Base-by-base conservation (phyloP, 2,888 invertebrate species). In the Pristionchus entomophagus region DNA sequence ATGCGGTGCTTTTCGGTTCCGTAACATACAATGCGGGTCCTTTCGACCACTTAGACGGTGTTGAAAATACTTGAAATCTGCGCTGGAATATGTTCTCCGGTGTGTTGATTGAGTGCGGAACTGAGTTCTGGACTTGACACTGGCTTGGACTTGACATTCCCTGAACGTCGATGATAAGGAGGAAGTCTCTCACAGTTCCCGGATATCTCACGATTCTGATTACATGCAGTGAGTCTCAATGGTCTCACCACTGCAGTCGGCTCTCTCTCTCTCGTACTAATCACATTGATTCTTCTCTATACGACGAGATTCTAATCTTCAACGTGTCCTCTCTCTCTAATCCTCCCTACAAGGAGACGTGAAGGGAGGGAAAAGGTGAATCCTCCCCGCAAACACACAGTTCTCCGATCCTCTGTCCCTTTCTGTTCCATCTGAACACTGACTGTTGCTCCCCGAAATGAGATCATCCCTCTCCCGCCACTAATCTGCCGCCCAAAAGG, bases 331-430 rank as follows among this genome's bases (percentile, higher is more conserved):
- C 45, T 10, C 45, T 45, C 45, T 45, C 73, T 73, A 26, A 73
- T n/a, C 41, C 14, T 6, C 41, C 41, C 26, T 73, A 73, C 41
- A 73, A 73, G 73, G 41, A 45, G 73, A 73, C 73, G 73, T 73
- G 73, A 17, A 38, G 38, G 26, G 73, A 73, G 73, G 45, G 26
- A 80, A 80, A 32, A 51, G 29, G 78, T 49, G 78, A 80, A 80
- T 80, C 78, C 78, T 49, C 49, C 22, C 49, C 19, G 78, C 78
- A 80, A 80, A 80, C 51, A 80, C 78, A 51, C 73, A 41, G 73
- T 73, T 73, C 73, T 73, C 73, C 73, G 73, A 73, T 41, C 73
- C 26, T 17, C 73, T 45, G 26, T 38, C 73, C 73, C 73, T 73
- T 45, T 73, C 41, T 73, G 73, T 41, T 73, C 41, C 41, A 38